These are phyloP conservation scores for Hypolimnas misippus DNA, from an alignment of 2,888 invertebrate species.

Conservation along the genomic window DNA sequence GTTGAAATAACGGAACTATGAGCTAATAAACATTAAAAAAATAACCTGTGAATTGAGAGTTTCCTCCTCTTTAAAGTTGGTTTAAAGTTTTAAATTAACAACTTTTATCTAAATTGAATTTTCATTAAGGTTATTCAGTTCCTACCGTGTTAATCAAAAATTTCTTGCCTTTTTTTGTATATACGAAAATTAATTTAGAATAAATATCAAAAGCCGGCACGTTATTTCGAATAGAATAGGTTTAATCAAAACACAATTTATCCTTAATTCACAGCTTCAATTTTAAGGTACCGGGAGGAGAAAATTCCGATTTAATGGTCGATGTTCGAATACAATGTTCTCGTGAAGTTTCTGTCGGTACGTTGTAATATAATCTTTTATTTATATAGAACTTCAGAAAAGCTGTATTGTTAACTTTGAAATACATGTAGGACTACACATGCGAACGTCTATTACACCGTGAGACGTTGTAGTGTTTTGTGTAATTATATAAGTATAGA, in stretches of 20 bases:
- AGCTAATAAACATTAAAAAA: too few relatives aligned
- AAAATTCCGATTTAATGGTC: conserved; percentile 49
- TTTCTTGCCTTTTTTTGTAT: conserved; percentile 11
- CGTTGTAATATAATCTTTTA: conserved; percentile 56
- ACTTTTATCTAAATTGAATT: neutral
- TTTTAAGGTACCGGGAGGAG: conserved; percentile 43
- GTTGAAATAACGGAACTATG: too few relatives aligned
- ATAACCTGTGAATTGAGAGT: too few relatives aligned
- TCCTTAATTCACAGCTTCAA: conserved; percentile 47
- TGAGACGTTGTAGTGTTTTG: neutral
- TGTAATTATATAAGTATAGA: too few relatives aligned
- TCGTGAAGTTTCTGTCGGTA: conserved; percentile 42
- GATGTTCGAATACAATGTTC: conserved; percentile 47
- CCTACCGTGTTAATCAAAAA: conserved; percentile 1
- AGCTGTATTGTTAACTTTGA: conserved; percentile 34
- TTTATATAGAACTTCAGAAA: conserved; percentile 46
- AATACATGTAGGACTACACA: conserved; percentile 16
- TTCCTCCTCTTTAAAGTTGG: too few relatives aligned
- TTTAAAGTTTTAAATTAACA: too few relatives aligned
- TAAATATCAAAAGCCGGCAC: conserved; percentile 20
- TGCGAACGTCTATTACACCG: conserved; percentile 10
- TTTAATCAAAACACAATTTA: conserved; percentile 48
- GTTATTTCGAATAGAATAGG: conserved; percentile 41
- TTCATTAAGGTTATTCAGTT: neutral
- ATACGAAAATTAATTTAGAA: conserved; percentile 31